These are phyloP conservation scores for Neotoxoptera formosana DNA, from an alignment of 1,140 invertebrate species.

Conservation along the genomic window DNA sequence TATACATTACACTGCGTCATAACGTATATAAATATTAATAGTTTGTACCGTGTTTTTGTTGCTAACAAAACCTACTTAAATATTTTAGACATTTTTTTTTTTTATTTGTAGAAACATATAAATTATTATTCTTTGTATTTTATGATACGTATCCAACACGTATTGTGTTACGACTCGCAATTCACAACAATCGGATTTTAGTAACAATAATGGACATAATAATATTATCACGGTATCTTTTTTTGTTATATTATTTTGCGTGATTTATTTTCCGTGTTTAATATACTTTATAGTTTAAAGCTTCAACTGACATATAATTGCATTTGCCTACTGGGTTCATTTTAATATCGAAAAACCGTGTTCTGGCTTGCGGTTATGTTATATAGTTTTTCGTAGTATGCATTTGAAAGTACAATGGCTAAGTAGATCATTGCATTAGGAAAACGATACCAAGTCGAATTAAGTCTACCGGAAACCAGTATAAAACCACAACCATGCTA, in stretches of 20 bases:
- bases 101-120: neutral
- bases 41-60: neutral
- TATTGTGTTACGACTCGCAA: neutral
- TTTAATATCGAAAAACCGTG: neutral
- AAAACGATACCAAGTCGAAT: no score
- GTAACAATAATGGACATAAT: neutral
- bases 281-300: neutral
- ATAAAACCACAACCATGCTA: no score
- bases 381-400: neutral
- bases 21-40: neutral
- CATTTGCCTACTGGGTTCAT: neutral
- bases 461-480: no score
- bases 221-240: neutral
- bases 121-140: neutral
- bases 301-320: neutral
- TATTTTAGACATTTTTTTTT: constrained; percentile 6
- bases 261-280: neutral
- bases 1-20: neutral
- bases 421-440: neutral
- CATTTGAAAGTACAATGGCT: neutral
- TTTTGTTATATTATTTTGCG: neutral
- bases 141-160: neutral
- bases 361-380: neutral
- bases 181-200: neutral
- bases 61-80: neutral